Conservation (phyloP, 2,888 invertebrate species). For the Drosophila percnosoma region DNA sequence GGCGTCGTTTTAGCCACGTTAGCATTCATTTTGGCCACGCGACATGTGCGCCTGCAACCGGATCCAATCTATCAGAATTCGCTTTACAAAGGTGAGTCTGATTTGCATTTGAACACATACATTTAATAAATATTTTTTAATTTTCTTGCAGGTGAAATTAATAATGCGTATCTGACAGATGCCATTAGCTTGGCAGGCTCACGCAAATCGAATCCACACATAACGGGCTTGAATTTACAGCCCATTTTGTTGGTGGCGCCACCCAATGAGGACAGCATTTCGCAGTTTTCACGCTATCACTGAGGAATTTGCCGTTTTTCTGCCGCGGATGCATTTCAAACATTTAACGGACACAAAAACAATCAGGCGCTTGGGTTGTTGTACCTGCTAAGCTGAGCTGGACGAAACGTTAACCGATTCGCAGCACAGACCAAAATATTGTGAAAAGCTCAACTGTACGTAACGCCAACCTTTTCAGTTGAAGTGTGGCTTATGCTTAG, state of each 20-base stretch:
- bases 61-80: slow-evolving; percentile 91
- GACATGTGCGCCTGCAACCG: slow-evolving; percentile 93
- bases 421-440: slow-evolving; percentile 1
- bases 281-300: slow-evolving; percentile 89
- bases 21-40: slow-evolving; percentile 96
- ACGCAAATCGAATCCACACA: slow-evolving; percentile 88
- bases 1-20: slow-evolving; percentile 88
- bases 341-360: slow-evolving; percentile 12
- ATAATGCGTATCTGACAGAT: slow-evolving; percentile 94
- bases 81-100: slow-evolving; percentile 87
- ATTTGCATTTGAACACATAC: not conserved
- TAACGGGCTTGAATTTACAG: slow-evolving; percentile 89
- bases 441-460: not conserved
- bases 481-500: not conserved
- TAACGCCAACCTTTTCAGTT: slow-evolving; percentile 1
- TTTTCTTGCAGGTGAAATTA: slow-evolving; percentile 90
- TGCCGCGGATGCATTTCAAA: slow-evolving; percentile 35
- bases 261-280: slow-evolving; percentile 88
- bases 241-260: slow-evolving; percentile 90
- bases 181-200: slow-evolving; percentile 93
- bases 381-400: slow-evolving; percentile 7
- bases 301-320: slow-evolving; percentile 33
- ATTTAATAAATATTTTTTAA: not conserved
- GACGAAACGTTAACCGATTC: slow-evolving; percentile 4
- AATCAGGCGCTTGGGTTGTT: slow-evolving; percentile 5